Conservation (phyloP, 2,888 invertebrate genomes). For the Alcis repandata region DNA sequence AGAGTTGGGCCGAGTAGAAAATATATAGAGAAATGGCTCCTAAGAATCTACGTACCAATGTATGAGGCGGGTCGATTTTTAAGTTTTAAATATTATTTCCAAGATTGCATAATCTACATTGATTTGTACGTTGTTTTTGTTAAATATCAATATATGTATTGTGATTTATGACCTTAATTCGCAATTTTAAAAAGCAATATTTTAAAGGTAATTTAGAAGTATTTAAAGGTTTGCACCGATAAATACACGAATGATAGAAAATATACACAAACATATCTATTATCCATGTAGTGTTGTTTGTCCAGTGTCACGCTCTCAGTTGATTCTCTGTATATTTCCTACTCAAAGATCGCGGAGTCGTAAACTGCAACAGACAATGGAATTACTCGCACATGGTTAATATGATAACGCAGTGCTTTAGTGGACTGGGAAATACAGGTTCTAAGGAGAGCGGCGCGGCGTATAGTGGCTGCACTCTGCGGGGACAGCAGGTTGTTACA, state of each 20-base stretch:
- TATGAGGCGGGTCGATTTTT: no score
- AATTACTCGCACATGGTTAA: slow-evolving; percentile 32
- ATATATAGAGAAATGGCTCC: not conserved
- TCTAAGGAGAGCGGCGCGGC: not conserved
- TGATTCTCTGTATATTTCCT: not conserved
- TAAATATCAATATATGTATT: no score
- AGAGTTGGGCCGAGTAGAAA: not conserved
- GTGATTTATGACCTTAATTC: no score
- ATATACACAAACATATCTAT: not conserved
- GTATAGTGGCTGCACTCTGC: not conserved
- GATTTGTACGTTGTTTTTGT: no score
- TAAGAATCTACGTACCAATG: no score
- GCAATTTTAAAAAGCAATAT: no score
- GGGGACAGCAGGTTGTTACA: not conserved
- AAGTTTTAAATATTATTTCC: no score
- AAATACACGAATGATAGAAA: not conserved
- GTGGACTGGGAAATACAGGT: slow-evolving; percentile 21
- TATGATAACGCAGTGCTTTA: slow-evolving; percentile 35
- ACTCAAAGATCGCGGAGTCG: slow-evolving; percentile 10
- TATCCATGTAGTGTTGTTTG: no score
- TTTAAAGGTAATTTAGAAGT: no score
- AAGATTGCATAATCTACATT: no score
- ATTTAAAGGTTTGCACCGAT: no score
- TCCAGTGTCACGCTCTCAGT: not conserved
- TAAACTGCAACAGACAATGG: slow-evolving; percentile 40